A percentile compares a stretch with the other conserved stretches of the same genome.
Conservation (phyloP, 1,140 invertebrate genomes). For the Aphelenchoides avenae region DNA sequence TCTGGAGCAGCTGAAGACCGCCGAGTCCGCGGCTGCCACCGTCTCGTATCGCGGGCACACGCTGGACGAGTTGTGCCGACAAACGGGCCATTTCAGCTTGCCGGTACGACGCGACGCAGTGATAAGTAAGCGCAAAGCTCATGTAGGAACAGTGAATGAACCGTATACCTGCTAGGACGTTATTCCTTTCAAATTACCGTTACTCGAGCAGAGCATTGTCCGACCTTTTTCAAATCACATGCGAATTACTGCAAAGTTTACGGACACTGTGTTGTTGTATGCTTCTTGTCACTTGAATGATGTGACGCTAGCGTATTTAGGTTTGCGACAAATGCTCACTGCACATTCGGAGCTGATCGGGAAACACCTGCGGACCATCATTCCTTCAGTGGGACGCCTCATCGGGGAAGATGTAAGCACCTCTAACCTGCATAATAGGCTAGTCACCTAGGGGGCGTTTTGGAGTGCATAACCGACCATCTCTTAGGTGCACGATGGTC, state of each 20-base stretch:
- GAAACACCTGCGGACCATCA: slow-evolving; percentile 20
- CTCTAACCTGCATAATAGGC: slow-evolving; percentile 1
- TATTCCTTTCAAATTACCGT: no score
- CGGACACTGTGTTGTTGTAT: no score
- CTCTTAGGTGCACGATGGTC: not conserved
- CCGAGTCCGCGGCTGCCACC: slow-evolving; percentile 1
- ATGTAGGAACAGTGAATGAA: slow-evolving; percentile 5
- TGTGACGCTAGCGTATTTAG: no score
- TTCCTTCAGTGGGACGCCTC: slow-evolving; percentile 32
- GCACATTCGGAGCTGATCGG: slow-evolving; percentile 23
- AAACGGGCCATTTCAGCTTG: slow-evolving; percentile 23
- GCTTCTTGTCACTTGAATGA: no score
- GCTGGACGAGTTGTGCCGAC: slow-evolving; percentile 14
- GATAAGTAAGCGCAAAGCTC: slow-evolving; percentile 25
- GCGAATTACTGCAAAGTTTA: no score
- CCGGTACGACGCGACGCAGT: slow-evolving; percentile 25
- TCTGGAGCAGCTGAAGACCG: slow-evolving; percentile 20
- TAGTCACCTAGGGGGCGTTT: not conserved
- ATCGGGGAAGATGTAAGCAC: slow-evolving; percentile 22
- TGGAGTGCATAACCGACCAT: slow-evolving; percentile 19
- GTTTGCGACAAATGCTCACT: slow-evolving; percentile 29
- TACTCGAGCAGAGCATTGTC: no score
- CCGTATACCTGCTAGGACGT: no score
- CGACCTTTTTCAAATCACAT: no score
- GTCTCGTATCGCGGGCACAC: slow-evolving; percentile 33